Conservation (phyloP, 1,140 invertebrate genomes). For the Cylas formicarius region DNA sequence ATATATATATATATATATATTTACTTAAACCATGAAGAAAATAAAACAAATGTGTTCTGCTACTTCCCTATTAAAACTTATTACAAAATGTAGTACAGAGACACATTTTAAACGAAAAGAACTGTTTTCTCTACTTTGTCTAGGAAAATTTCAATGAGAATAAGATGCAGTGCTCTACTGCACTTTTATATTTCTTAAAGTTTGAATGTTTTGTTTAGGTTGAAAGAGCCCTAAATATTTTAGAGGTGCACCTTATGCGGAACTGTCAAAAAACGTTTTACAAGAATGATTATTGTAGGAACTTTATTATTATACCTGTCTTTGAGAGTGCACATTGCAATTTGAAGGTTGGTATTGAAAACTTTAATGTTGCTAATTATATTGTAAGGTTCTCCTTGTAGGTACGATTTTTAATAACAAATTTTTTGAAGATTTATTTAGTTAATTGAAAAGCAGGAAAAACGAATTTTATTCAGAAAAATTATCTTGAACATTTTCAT, state of each 20-base stretch:
- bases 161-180: not conserved
- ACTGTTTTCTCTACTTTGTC: too few species aligned
- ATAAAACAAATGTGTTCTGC: too few species aligned
- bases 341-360: not conserved
- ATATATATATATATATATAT: too few species aligned
- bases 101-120: too few species aligned
- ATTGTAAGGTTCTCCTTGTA: constrained; percentile 1
- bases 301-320: constrained; percentile 1
- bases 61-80: too few species aligned
- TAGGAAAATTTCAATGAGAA: not conserved
- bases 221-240: not conserved
- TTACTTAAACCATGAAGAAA: too few species aligned
- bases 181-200: not conserved
- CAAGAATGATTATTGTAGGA: not conserved
- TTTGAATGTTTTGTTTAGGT: not conserved
- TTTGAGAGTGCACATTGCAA: not conserved
- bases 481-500: too few species aligned
- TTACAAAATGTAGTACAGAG: too few species aligned
- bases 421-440: not conserved
- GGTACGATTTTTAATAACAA: constrained; percentile 1
- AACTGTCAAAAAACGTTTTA: not conserved
- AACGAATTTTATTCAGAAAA: too few species aligned
- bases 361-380: not conserved
- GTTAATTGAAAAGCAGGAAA: too few species aligned
- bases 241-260: not conserved